phyloP scores from a whole-genome alignment of 1,140 invertebrate species.

The Polypedilum pembai region DNA sequence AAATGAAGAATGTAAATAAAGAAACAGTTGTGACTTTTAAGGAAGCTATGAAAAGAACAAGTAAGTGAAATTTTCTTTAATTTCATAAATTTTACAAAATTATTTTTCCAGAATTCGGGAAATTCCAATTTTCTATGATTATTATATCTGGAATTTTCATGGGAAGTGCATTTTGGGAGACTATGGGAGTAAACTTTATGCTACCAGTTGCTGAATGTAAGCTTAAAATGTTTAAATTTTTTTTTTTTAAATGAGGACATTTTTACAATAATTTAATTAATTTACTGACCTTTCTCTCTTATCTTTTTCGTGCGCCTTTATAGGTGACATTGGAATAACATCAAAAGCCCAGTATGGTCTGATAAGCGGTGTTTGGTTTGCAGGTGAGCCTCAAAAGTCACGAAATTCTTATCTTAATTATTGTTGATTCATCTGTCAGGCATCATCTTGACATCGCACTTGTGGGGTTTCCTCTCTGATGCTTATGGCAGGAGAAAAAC shows the following conservation, averaged over 20 bases:
- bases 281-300: too few species aligned
- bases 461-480: conserved; percentile 73
- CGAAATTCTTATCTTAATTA: background rate
- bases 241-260: too few species aligned
- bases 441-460: conserved; percentile 47
- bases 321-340: conserved; percentile 44
- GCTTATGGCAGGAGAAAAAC: conserved; percentile 58
- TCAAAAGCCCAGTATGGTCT: conserved; percentile 8
- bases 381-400: background rate
- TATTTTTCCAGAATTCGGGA: conserved; percentile 46
- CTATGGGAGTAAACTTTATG: conserved; percentile 53
- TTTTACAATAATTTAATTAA: too few species aligned
- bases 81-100: background rate
- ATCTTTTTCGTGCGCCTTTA: too few species aligned
- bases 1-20: too few species aligned
- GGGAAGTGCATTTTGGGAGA: conserved; percentile 51
- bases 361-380: conserved; percentile 24
- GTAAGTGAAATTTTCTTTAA: background rate
- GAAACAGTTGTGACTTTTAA: background rate
- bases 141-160: conserved; percentile 48
- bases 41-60: background rate
- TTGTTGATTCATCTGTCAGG: background rate
- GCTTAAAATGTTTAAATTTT: too few species aligned
- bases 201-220: conserved; percentile 54
- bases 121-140: conserved; percentile 55